Conservation (phyloP, 2,888 invertebrate species). For the Lasioglossum villosulum region DNA sequence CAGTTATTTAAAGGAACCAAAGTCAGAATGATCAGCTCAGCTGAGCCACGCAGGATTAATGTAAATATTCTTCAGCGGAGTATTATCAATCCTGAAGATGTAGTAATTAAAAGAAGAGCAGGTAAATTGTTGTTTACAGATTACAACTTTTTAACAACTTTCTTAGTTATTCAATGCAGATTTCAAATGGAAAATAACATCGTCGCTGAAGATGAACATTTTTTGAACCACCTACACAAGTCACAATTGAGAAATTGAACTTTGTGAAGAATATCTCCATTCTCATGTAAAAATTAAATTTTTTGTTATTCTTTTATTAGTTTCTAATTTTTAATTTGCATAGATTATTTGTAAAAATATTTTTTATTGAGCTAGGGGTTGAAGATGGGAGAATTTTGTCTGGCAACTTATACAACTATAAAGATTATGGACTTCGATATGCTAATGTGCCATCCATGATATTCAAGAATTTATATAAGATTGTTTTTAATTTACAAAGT, state of each 20-base stretch:
- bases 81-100: conserved; percentile 74
- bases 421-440: no score
- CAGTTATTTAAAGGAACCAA: conserved; percentile 74
- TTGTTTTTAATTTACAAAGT: no score
- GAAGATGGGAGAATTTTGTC: no score
- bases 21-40: no score
- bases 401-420: no score
- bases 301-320: background rate
- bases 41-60: conserved; percentile 72
- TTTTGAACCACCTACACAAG: background rate
- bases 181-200: background rate
- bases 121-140: conserved; percentile 69
- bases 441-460: no score
- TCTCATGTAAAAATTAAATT: conserved; percentile 12
- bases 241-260: background rate
- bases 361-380: background rate
- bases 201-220: conserved; percentile 44
- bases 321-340: background rate
- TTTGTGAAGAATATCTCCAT: conserved; percentile 24
- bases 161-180: conserved; percentile 27
- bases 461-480: no score
- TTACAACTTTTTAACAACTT: conserved; percentile 7
- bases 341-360: background rate
- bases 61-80: conserved; percentile 73
- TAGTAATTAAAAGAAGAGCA: conserved; percentile 72